A percentile compares a stretch with the other conserved stretches of the same genome.
These are phyloP conservation scores for Erebia palarica DNA, from an alignment of 2,888 invertebrate genomes.

Conservation along the genomic window DNA sequence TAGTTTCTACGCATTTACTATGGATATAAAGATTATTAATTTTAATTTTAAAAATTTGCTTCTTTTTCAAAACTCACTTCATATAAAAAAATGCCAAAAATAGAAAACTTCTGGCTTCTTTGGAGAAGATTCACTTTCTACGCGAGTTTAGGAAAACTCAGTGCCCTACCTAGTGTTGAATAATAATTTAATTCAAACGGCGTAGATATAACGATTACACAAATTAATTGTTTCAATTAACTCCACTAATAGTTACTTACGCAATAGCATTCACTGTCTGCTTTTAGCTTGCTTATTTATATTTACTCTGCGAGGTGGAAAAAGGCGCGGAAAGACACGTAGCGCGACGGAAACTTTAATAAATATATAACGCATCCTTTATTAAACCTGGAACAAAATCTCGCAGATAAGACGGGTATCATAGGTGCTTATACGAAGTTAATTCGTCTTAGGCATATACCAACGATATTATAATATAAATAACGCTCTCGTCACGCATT, in stretches of 20 bases:
- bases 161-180: slow-evolving; percentile 17
- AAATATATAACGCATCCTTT: no score
- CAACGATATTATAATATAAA: no score
- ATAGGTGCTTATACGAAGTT: no score
- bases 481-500: no score
- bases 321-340: no score
- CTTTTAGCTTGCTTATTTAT: not conserved
- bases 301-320: not conserved
- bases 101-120: not conserved
- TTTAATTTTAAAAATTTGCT: no score
- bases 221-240: slow-evolving; percentile 22
- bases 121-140: not conserved
- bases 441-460: no score
- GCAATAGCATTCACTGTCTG: slow-evolving; percentile 13
- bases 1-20: not conserved
- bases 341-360: no score
- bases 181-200: slow-evolving; percentile 19
- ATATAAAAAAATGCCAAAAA: not conserved
- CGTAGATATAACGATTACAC: slow-evolving; percentile 13
- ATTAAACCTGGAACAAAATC: no score
- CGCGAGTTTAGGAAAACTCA: slow-evolving; percentile 6
- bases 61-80: no score
- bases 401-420: no score
- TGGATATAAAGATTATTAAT: no score
- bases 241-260: slow-evolving; percentile 6